These are phyloP conservation scores for Crypturellus undulatus DNA, from an alignment of 2,113 vertebrate genomes.

Conservation along the genomic window DNA sequence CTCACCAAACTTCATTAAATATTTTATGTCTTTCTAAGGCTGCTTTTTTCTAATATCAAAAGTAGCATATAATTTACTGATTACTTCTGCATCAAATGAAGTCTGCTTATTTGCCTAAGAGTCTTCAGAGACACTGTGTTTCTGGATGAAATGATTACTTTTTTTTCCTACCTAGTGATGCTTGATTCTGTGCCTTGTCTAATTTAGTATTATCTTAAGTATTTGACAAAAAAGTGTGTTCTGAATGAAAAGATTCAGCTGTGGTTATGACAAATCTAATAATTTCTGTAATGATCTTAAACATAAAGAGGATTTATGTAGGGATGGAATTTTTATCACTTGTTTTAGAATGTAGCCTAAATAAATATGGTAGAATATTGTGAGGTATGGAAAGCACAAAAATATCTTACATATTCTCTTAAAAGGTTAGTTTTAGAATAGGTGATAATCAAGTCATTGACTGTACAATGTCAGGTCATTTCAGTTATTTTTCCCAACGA, in stretches of 20 bases:
- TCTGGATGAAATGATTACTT: conserved; percentile 18
- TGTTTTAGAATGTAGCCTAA: background rate
- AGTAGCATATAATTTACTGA: conserved; percentile 42
- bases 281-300: background rate
- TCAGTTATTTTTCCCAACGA: background rate
- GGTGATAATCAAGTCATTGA: background rate
- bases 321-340: background rate
- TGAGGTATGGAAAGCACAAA: background rate
- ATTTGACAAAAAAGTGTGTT: background rate
- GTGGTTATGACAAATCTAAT: background rate
- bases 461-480: accelerated
- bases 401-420: background rate
- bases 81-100: conserved; percentile 44
- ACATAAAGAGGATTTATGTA: background rate
- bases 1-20: conserved; percentile 50
- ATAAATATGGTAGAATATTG: background rate
- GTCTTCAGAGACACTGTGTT: conserved; percentile 18
- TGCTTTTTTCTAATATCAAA: conserved; percentile 39
- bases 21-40: conserved; percentile 37
- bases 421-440: background rate
- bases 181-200: background rate
- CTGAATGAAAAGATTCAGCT: background rate
- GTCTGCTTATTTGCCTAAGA: conserved; percentile 24
- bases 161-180: background rate
- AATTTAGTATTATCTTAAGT: background rate